phyloP scores from a whole-genome alignment of 23 tunicate genomes.

The Trididemnum nubilum region DNA sequence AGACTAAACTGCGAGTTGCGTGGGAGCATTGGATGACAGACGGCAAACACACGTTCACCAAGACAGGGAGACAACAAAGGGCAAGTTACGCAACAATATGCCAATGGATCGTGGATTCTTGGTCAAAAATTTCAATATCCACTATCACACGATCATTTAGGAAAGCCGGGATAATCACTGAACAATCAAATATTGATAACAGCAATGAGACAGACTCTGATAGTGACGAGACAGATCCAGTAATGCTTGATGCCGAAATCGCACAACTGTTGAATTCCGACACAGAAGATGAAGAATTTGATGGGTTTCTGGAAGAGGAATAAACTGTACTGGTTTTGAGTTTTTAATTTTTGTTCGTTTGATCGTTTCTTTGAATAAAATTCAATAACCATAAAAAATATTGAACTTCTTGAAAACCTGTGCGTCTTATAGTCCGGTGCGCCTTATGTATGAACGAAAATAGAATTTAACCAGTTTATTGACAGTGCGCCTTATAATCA shows the following conservation, averaged over 20 bases:
- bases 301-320: slow-evolving; percentile 47
- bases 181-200: slow-evolving; percentile 48
- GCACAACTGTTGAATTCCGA: slow-evolving; percentile 61
- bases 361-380: slow-evolving; percentile 45
- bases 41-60: slow-evolving; percentile 58
- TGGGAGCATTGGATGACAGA: slow-evolving; percentile 65
- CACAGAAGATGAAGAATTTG: slow-evolving; percentile 48
- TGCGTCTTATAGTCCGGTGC: slow-evolving; percentile 44
- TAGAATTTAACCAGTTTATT: slow-evolving; percentile 24
- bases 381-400: slow-evolving; percentile 42
- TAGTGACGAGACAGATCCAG: slow-evolving; percentile 57
- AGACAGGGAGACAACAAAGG: slow-evolving; percentile 60
- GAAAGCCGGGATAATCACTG: slow-evolving; percentile 53
- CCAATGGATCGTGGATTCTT: slow-evolving; percentile 59
- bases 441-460: slow-evolving; percentile 42
- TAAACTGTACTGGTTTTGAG: slow-evolving; percentile 47
- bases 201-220: slow-evolving; percentile 51
- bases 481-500: slow-evolving; percentile 41
- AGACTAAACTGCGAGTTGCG: slow-evolving; percentile 55
- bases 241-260: slow-evolving; percentile 56
- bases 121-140: slow-evolving; percentile 57
- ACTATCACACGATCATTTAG: slow-evolving; percentile 55
- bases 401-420: slow-evolving; percentile 34
- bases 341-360: slow-evolving; percentile 54
- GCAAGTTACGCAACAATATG: slow-evolving; percentile 43